phyloP scores from a whole-genome alignment of 2,113 vertebrate genomes.

The Zapus hudsonius region DNA sequence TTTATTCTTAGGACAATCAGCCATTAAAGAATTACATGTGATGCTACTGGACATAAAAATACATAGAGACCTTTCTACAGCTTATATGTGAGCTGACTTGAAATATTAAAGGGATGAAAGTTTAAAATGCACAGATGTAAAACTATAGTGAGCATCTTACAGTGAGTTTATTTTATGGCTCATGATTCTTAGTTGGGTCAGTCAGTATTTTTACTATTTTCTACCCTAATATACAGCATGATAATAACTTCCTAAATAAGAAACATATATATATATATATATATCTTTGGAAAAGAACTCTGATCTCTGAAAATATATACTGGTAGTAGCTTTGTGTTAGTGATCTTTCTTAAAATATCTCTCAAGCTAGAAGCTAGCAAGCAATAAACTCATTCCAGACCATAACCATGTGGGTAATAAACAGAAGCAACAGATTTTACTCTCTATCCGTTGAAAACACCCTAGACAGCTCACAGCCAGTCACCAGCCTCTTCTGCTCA shows the following conservation, averaged over 20 bases:
- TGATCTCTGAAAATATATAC: constrained; percentile 46
- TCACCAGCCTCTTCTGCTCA: constrained; percentile 55
- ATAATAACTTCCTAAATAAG: constrained; percentile 36
- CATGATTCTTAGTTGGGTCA: background rate
- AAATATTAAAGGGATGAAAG: constrained; percentile 13
- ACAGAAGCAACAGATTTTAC: constrained; percentile 76
- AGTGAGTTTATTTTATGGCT: background rate
- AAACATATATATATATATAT: background rate
- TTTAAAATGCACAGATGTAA: background rate
- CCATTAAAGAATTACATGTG: background rate
- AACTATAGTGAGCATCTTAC: background rate
- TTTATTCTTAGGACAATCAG: constrained; percentile 41
- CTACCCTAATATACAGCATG: background rate
- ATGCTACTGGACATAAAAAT: background rate
- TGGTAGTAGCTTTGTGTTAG: constrained; percentile 3
- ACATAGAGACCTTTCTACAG: background rate
- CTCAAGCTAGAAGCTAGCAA: constrained; percentile 59
- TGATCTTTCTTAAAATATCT: constrained; percentile 50
- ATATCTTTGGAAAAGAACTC: constrained; percentile 26
- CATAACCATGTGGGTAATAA: constrained; percentile 74
- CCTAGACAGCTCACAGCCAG: constrained; percentile 66
- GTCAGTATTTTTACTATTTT: constrained; percentile 20
- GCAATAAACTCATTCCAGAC: constrained; percentile 81
- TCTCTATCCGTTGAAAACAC: constrained; percentile 71
- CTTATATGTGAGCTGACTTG: background rate